Evolutionary conservation across 1,140 invertebrate species (phyloP).

Genomic region (Drosophila neocordata): DNA sequence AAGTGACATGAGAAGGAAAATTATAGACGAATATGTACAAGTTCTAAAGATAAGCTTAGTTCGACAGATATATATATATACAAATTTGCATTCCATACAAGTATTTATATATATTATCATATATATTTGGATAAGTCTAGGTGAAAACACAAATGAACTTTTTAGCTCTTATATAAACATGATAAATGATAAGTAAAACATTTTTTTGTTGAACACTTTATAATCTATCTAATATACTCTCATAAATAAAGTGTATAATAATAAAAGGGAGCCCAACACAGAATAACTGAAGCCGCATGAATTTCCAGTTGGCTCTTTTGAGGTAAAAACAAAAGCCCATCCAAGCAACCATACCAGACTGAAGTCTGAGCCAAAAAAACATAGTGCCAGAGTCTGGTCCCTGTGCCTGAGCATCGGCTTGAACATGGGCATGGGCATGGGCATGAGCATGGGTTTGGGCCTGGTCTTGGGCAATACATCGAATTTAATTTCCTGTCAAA

Average conservation of each 20-base stretch:
- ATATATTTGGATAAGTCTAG: too few relatives aligned
- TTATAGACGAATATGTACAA: too few relatives aligned
- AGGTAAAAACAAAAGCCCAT: constrained; percentile 67
- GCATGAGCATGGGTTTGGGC: constrained; percentile 29
- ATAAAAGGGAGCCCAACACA: constrained; percentile 9
- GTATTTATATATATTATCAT: too few relatives aligned
- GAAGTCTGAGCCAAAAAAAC: constrained; percentile 19
- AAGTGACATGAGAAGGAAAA: too few relatives aligned
- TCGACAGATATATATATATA: too few relatives aligned
- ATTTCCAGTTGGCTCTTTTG: constrained; percentile 62
- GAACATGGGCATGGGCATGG: constrained; percentile 28
- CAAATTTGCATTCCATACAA: too few relatives aligned
- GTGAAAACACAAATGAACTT: too few relatives aligned
- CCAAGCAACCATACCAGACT: constrained; percentile 25
- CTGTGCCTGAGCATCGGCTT: constrained; percentile 6
- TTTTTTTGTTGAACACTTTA: too few relatives aligned
- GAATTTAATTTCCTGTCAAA: constrained; percentile 81
- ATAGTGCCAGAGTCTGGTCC: background rate
- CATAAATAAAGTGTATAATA: constrained; percentile 9
- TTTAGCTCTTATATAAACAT: too few relatives aligned
- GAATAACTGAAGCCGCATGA: constrained; percentile 72
- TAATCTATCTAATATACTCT: background rate
- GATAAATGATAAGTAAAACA: too few relatives aligned
- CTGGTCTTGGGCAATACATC: constrained; percentile 64
- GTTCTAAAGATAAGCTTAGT: too few relatives aligned